Evolutionary conservation across 2,888 invertebrate genomes (phyloP).

Genomic region (Melolontha melolontha): DNA sequence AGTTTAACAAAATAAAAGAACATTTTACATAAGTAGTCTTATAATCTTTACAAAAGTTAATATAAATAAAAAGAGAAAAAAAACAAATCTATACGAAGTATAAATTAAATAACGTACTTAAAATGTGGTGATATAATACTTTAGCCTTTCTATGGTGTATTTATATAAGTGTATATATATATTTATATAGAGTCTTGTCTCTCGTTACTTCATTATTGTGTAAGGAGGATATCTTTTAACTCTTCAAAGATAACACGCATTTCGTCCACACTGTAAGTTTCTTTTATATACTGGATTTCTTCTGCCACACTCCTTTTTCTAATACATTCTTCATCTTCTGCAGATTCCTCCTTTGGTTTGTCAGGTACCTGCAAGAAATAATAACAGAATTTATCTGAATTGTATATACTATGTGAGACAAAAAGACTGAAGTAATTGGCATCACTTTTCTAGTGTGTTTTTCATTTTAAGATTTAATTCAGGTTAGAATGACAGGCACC

Average conservation of each 20-base stretch:
- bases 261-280: slow-evolving; percentile 13
- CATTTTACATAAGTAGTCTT: slow-evolving; percentile 23
- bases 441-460: no score
- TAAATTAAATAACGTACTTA: neutral
- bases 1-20: slow-evolving; percentile 23
- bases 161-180: slow-evolving; percentile 6
- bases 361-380: slow-evolving; percentile 4
- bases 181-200: neutral
- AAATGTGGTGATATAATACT: neutral
- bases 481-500: no score
- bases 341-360: neutral
- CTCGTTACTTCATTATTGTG: neutral
- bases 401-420: no score
- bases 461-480: no score
- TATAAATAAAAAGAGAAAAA: slow-evolving; percentile 5
- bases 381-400: no score
- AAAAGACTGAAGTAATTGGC: no score
- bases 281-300: slow-evolving; percentile 17
- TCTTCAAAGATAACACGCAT: slow-evolving; percentile 5
- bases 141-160: neutral
- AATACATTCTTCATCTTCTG: neutral
- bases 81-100: neutral
- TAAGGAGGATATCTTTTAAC: neutral
- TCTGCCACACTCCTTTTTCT: slow-evolving; percentile 5
- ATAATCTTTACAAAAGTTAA: slow-evolving; percentile 12